Conservation (phyloP, 2,113 vertebrate species). For the Cercocebus atys region DNA sequence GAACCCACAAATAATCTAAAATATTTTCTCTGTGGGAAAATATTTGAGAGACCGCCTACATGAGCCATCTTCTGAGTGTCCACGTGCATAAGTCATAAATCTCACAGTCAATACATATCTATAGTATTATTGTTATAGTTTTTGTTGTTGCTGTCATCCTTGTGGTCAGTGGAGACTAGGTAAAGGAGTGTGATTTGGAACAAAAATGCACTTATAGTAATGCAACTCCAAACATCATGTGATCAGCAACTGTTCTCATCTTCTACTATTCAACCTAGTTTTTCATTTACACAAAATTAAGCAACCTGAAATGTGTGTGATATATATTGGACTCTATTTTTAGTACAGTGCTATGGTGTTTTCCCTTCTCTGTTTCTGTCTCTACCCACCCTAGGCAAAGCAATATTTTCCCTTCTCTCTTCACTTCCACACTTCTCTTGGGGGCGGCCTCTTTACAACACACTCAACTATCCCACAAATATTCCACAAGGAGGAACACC, state of each 20-base stretch:
- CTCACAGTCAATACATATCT: not conserved
- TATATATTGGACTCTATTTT: not conserved
- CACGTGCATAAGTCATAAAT: not conserved
- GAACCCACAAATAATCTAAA: not conserved
- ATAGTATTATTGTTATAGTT: too few relatives aligned
- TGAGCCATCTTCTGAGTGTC: not conserved
- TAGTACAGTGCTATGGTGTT: not conserved
- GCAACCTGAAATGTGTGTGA: not conserved
- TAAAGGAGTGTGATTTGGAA: not conserved
- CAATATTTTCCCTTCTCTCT: not conserved
- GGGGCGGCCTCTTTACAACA: not conserved
- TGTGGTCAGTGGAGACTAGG: not conserved
- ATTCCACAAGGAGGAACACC: not conserved
- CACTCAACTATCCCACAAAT: not conserved
- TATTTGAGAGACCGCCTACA: not conserved
- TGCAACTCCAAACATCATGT: not conserved
- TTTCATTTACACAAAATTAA: not conserved
- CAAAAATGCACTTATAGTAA: not conserved
- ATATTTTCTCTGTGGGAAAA: not conserved
- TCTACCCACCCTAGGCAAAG: not conserved
- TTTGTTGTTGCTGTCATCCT: too few relatives aligned
- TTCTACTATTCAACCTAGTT: not conserved
- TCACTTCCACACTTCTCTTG: not conserved
- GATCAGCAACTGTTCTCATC: fast-evolving
- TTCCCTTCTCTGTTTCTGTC: not conserved